Percentiles rank a stretch among this genome's conserved stretches.
Evolutionary conservation across 2,888 invertebrate genomes (phyloP).

Genomic region (Neria commutata): DNA sequence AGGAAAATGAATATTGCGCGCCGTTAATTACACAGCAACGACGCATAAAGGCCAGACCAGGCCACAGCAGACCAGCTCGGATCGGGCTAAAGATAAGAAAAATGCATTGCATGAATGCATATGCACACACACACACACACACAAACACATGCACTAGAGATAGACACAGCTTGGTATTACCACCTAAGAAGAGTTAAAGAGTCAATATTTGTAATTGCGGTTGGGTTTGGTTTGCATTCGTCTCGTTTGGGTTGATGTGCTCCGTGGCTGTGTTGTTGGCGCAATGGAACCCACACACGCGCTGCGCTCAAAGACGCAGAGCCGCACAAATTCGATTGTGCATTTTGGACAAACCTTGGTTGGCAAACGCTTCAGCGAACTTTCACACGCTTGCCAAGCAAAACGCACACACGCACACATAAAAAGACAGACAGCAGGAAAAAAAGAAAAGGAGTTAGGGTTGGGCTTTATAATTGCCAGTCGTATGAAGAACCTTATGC

Average conservation of each 20-base stretch:
- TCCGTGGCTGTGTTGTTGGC: no score
- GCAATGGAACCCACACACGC: constrained; percentile 10
- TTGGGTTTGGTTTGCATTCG: neutral
- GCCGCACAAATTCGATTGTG: neutral
- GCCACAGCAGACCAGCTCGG: neutral
- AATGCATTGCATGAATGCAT: constrained; percentile 6
- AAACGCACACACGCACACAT: neutral
- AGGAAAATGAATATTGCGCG: constrained; percentile 13
- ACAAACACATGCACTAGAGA: neutral
- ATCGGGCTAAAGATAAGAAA: neutral
- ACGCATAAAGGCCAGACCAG: neutral
- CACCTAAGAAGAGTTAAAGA: constrained; percentile 4
- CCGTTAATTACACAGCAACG: constrained; percentile 11
- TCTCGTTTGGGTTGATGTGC: neutral
- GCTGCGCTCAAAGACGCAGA: no score
- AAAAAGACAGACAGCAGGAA: neutral
- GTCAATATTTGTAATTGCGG: constrained; percentile 15
- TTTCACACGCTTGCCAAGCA: constrained; percentile 7
- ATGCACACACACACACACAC: neutral
- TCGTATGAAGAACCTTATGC: neutral
- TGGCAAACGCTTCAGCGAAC: constrained; percentile 4
- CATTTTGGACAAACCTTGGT: no score
- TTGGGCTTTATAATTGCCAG: constrained; percentile 18
- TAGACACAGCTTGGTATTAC: neutral
- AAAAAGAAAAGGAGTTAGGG: constrained; percentile 9